Percentiles rank a stretch among this genome's conserved stretches.
Evolutionary conservation across 1,140 invertebrate species (phyloP).

Genomic region (Radopholus similis): DNA sequence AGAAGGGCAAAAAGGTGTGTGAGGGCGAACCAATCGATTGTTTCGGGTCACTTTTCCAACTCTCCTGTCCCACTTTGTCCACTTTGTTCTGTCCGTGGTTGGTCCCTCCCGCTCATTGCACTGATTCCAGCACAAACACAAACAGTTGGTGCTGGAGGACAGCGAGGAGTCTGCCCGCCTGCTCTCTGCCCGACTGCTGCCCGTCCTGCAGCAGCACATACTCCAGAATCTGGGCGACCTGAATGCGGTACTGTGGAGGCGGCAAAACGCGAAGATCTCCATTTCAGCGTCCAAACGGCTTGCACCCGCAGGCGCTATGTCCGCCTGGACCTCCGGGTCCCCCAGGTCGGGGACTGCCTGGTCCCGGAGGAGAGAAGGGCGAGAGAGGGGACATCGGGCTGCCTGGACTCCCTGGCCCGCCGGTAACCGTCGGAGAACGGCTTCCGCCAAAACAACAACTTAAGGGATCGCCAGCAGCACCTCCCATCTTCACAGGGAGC

Average conservation of each 20-base stretch:
- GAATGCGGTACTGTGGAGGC: background rate
- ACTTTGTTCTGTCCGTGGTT: conserved; percentile 13
- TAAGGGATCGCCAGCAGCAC: conserved; percentile 11
- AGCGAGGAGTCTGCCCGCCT: conserved; percentile 1
- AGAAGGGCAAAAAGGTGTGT: conserved; percentile 33
- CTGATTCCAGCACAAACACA: background rate
- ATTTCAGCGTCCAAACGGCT: background rate
- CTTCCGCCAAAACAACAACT: background rate
- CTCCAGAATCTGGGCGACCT: conserved; percentile 18
- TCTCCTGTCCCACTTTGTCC: background rate
- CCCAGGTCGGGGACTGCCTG: conserved; percentile 48
- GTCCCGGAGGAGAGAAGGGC: conserved; percentile 47
- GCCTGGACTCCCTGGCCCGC: conserved; percentile 44
- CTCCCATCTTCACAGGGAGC: conserved; percentile 10
- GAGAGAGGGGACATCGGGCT: conserved; percentile 52
- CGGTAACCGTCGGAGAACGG: background rate
- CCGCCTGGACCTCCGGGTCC: conserved; percentile 37
- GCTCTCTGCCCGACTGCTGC: conserved; percentile 35
- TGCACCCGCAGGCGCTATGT: conserved; percentile 7
- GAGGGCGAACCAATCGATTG: background rate
- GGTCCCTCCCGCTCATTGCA: background rate
- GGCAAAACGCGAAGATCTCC: background rate
- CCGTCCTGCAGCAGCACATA: conserved; percentile 38
- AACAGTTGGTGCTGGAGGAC: conserved; percentile 29
- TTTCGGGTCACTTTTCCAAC: background rate